Base-by-base conservation (phyloP, 1,140 invertebrate species). In the Drosophila tsacasi region DNA sequence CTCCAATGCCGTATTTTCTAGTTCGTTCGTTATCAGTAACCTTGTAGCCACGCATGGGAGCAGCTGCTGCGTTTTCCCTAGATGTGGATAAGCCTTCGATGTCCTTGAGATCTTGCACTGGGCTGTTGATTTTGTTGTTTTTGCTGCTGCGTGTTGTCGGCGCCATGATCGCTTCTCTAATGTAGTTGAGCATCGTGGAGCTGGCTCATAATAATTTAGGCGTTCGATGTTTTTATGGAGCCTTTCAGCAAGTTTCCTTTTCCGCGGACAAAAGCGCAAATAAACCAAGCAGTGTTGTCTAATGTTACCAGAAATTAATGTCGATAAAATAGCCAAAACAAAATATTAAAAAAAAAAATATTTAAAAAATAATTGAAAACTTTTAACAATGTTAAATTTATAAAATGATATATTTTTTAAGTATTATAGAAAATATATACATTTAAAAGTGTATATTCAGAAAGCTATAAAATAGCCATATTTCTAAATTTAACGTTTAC, bases 1-100 rank as follows among this genome's bases (percentile, higher is more conserved):
- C 95, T 23, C 95, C 96, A 9, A 96, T 94, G 23, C 96, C 96
- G 77, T 95, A 94, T 93, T 96, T 96, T 71, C 95, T 94, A 12
- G 94, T 94, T 47, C 96, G 93, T 19, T 93, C 83, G 23, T 95
- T 95, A 87, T 96, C 94, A 7, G 95, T 96, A 27, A 96, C 95
- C 94, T 96, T 96, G 81, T 95, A 96, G 57, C 96, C 96, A 91
- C 94, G 95, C 91, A 96, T 95, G 84, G 81, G 76, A 42, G 59
- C 63, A 40, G 44, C n/a, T 25, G 40, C 9, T n/a, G 54, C 32
- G 44, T 63, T 44, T 58, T 71, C 52, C 30, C 4, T 75, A 39
- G 62, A 32, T 8, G 49, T 57, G 12, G 30, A 39, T 42, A 46
- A 37, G 19, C 54, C 17, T 5, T 44, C 27, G 35, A 27, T 39